Evolutionary conservation across 2,888 invertebrate genomes (phyloP).

Genomic region (Pseudococcus longispinus): DNA sequence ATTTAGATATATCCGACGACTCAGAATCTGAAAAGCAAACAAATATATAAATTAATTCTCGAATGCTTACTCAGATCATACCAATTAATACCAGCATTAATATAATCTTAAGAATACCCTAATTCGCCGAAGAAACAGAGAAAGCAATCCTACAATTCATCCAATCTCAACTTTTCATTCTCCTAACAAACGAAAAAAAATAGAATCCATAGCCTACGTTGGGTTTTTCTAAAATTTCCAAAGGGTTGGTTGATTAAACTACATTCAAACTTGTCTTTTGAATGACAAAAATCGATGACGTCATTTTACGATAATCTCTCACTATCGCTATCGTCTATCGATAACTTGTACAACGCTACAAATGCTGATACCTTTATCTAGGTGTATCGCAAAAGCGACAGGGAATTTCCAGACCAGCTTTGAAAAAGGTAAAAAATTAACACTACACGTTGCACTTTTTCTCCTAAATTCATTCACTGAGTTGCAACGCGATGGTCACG

Average conservation of each 20-base stretch:
- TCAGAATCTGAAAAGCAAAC: background rate
- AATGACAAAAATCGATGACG: background rate
- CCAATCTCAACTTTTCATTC: too few relatives aligned
- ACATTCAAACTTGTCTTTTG: background rate
- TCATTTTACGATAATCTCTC: background rate
- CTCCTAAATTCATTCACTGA: background rate
- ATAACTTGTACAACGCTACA: background rate
- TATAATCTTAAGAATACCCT: too few relatives aligned
- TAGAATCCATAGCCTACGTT: too few relatives aligned
- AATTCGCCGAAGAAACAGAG: too few relatives aligned
- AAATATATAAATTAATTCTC: background rate
- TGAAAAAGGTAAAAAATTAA: background rate
- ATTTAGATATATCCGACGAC: background rate
- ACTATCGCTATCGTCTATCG: background rate
- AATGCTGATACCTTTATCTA: background rate
- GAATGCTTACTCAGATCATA: background rate
- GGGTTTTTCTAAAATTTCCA: too few relatives aligned
- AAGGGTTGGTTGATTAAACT: background rate
- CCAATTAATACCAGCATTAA: too few relatives aligned
- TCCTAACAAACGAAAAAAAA: too few relatives aligned
- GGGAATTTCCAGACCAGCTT: background rate
- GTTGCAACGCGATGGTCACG: slow-evolving; percentile 28
- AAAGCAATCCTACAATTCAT: too few relatives aligned
- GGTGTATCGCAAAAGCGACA: background rate
- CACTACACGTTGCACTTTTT: background rate